Evolutionary conservation across 2,797 vertebrate species (phyloP), one percentile per base, ranked within the genome.

Genomic region (Pseudopleuronectes americanus): DNA sequence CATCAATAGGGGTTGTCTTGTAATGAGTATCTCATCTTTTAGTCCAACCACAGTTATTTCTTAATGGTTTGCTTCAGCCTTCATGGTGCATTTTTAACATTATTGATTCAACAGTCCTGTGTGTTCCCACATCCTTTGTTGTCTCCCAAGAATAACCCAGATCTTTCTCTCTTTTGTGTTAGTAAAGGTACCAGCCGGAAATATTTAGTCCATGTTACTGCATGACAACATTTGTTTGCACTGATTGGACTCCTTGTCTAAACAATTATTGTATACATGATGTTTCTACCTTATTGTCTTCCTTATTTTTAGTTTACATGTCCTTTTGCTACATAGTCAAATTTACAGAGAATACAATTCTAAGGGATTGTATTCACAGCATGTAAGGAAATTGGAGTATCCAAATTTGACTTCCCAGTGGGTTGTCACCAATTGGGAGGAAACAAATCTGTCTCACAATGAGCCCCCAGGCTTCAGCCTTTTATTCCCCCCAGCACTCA

Each of bases 401-500:
- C 41, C 48, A 69, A 59, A 55, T 63, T n/a, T n/a, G n/a, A n/a
- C n/a, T n/a, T n/a, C n/a, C n/a, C 21, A 41, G 26, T 54, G 38
- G 26, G 31, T 59, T 64, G 49, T 6, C 55, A 26, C 21, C 36
- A 56, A 60, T 28, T 56, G 6, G 9, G 22, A 76, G n/a, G 23
- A 64, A 49, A 53, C 7, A 68, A 53, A 43, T 43, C 21, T 71
- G 33, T n/a, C 68, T 77, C 48, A 58, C 36, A 74, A 68, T 70
- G 48, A 70, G 57, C 57, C 64, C 61, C 31, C n/a, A 48, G 36
- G 76, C 57, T 43, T 59, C 57, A 73, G 61, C 67, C 43, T 68
- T 69, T 55, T 55, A 22, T 59, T 77, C 83, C 64, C 67, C 55
- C 56, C 60, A 65, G 54, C 55, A 16, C 64, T 78, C 62, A 57